Evolutionary conservation across 92 coral and sea anemone genomes (phyloP).

Genomic region (Diadumene lineata): DNA sequence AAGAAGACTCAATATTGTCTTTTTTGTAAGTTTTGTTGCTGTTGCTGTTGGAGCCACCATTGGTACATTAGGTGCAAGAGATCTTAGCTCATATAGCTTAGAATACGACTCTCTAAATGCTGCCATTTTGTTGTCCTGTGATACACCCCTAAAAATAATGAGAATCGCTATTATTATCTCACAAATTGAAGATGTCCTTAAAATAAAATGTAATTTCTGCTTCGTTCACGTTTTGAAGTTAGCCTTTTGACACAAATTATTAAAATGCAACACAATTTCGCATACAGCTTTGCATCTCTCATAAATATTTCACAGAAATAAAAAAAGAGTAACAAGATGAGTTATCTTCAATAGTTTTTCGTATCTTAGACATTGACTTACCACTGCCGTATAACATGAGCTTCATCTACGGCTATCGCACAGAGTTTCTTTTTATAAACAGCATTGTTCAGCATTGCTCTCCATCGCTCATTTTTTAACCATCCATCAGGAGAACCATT

Average conservation of each 20-base stretch:
- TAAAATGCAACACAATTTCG: neutral
- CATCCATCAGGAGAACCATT: constrained; percentile 58
- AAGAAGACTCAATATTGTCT: constrained; percentile 36
- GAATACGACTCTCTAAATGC: constrained; percentile 48
- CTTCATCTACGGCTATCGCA: constrained; percentile 44
- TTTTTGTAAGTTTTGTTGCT: constrained; percentile 50
- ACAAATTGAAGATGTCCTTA: neutral
- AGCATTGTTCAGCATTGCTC: constrained; percentile 23
- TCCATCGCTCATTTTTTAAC: constrained; percentile 36
- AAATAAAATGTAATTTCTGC: too few relatives aligned
- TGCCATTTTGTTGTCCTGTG: constrained; percentile 46
- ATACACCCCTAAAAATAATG: constrained; percentile 46
- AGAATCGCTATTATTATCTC: neutral
- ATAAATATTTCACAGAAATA: neutral
- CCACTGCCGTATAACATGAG: constrained; percentile 46
- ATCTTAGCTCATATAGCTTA: constrained; percentile 43
- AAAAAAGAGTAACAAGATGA: too few relatives aligned
- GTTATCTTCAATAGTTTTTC: neutral
- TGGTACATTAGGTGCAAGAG: constrained; percentile 47
- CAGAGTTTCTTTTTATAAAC: constrained; percentile 31
- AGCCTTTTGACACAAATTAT: neutral
- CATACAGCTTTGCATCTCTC: neutral
- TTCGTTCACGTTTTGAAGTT: too few relatives aligned
- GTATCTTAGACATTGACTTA: constrained; percentile 10
- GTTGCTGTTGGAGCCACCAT: constrained; percentile 57